A percentile compares a stretch with the other conserved stretches of the same genome.
Evolutionary conservation across 2,888 invertebrate species (phyloP).

Genomic region (Parnassius glacialis): DNA sequence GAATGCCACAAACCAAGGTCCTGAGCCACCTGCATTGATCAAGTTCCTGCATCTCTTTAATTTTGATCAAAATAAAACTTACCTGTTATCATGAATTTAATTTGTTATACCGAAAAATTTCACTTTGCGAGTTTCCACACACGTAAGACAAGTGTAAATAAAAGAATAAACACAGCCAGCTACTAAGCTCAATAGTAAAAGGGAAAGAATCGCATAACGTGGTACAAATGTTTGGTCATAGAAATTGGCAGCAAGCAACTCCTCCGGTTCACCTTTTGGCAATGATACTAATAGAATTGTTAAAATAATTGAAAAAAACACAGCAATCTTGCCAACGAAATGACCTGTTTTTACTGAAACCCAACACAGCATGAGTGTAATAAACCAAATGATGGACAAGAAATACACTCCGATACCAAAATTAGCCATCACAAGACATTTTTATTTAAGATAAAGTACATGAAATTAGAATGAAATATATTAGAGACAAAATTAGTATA

Average conservation of each 20-base stretch:
- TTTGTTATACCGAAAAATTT: constrained; percentile 51
- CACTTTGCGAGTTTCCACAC: constrained; percentile 59
- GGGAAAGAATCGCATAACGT: constrained; percentile 51
- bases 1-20: no score
- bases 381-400: constrained; percentile 83
- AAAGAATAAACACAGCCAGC: constrained; percentile 54
- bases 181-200: constrained; percentile 51
- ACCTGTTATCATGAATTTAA: constrained; percentile 44
- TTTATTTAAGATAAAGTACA: constrained; percentile 11
- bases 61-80: constrained; percentile 36
- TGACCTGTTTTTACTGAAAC: constrained; percentile 84
- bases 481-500: not conserved
- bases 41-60: no score
- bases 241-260: constrained; percentile 69
- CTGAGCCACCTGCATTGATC: no score
- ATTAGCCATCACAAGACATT: constrained; percentile 52
- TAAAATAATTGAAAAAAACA: constrained; percentile 76
- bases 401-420: constrained; percentile 85
- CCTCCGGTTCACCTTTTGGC: constrained; percentile 74
- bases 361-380: constrained; percentile 83
- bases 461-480: constrained; percentile 9
- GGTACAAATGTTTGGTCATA: constrained; percentile 60
- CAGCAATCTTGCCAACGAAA: constrained; percentile 82
- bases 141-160: constrained; percentile 54
- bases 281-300: constrained; percentile 82